Percentiles rank a stretch among this genome's conserved stretches.
These are phyloP conservation scores for Scylla paramamosain DNA, from an alignment of 1,140 invertebrate species.

Conservation along the genomic window DNA sequence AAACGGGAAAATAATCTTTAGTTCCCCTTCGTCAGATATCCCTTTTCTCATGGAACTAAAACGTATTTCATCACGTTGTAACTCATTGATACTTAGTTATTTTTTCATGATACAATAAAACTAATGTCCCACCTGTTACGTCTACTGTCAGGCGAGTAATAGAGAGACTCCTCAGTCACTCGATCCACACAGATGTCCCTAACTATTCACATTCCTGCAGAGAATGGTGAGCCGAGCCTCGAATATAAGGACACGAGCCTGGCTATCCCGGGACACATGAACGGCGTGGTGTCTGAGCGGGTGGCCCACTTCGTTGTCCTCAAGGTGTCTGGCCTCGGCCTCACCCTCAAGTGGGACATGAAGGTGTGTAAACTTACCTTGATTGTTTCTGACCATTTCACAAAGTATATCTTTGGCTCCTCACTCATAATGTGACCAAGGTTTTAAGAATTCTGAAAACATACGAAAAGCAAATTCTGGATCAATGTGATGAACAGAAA, in stretches of 20 bases:
- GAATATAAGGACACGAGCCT: conserved; percentile 83
- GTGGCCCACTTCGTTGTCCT: conserved; percentile 86
- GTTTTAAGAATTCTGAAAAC: not conserved
- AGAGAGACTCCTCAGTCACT: not conserved
- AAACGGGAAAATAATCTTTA: not conserved
- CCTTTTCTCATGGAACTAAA: not conserved
- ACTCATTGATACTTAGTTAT: too few species aligned
- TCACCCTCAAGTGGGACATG: conserved; percentile 87
- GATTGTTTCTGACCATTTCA: not conserved
- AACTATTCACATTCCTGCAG: not conserved
- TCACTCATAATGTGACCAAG: too few species aligned
- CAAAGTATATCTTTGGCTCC: too few species aligned
- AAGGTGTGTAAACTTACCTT: conserved; percentile 78
- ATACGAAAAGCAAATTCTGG: too few species aligned
- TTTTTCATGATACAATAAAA: too few species aligned
- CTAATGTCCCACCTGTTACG: too few species aligned
- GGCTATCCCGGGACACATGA: conserved; percentile 86
- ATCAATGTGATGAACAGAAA: too few species aligned
- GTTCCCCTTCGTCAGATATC: not conserved
- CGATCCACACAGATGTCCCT: not conserved
- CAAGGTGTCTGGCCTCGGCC: conserved; percentile 85
- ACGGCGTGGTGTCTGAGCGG: conserved; percentile 86
- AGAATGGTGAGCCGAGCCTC: conserved; percentile 81
- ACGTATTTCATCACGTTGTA: too few species aligned
- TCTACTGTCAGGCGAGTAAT: not conserved